Evolutionary conservation across 1,140 invertebrate species (phyloP).

Genomic region (Achroia grisella): DNA sequence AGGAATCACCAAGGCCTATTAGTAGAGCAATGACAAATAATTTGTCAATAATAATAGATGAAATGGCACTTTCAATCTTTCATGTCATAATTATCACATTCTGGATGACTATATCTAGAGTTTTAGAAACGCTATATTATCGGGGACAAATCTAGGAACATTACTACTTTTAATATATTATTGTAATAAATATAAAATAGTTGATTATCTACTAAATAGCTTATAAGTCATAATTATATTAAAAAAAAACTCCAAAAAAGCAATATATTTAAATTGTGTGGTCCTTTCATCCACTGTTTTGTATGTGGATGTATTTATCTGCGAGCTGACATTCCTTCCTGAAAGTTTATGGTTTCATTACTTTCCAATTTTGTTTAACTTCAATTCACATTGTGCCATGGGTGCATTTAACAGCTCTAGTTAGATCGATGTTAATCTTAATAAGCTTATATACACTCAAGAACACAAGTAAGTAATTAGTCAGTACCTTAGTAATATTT

Average conservation of each 20-base stretch:
- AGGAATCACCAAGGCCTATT: neutral
- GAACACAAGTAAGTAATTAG: too few species aligned
- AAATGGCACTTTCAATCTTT: constrained; percentile 30
- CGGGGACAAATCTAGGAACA: neutral
- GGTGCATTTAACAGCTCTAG: too few species aligned
- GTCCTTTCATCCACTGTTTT: constrained; percentile 11
- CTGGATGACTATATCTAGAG: constrained; percentile 9
- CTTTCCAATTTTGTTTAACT: neutral
- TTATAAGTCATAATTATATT: too few species aligned
- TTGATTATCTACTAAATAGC: too few species aligned
- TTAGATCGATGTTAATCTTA: too few species aligned
- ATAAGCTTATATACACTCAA: too few species aligned
- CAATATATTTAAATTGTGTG: neutral
- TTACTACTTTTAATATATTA: neutral
- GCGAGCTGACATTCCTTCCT: constrained; percentile 34
- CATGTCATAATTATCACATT: constrained; percentile 29
- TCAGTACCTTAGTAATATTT: too few species aligned
- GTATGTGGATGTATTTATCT: constrained; percentile 20
- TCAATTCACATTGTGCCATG: too few species aligned
- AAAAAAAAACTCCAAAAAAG: too few species aligned
- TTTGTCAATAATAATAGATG: constrained; percentile 8
- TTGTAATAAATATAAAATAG: too few species aligned
- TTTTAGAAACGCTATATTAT: neutral
- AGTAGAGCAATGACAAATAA: neutral
- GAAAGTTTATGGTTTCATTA: constrained; percentile 18